Conservation (phyloP, 2,888 invertebrate species). For the Chaitophorus viminalis region DNA sequence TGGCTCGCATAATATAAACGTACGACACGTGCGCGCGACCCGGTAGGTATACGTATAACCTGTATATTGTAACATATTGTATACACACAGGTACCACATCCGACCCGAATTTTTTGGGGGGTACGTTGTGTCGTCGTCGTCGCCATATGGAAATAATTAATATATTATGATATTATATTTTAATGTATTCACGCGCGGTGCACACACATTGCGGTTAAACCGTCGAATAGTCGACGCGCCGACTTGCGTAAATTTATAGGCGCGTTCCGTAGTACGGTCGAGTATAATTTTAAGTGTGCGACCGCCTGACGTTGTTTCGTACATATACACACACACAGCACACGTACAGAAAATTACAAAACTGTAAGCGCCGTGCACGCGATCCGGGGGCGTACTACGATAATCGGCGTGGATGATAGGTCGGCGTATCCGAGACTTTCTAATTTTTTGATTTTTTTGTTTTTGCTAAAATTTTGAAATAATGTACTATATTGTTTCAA, state of each 20-base stretch:
- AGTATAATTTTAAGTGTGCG: too few relatives aligned
- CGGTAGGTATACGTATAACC: too few relatives aligned
- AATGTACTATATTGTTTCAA: too few relatives aligned
- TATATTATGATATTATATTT: too few relatives aligned
- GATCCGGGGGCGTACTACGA: conserved; percentile 27
- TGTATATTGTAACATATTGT: too few relatives aligned
- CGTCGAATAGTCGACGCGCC: background rate
- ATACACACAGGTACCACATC: too few relatives aligned
- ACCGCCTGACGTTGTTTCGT: too few relatives aligned
- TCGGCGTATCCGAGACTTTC: background rate
- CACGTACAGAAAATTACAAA: background rate
- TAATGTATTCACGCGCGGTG: too few relatives aligned
- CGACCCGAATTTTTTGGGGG: background rate
- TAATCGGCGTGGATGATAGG: background rate
- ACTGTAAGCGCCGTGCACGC: conserved; percentile 1
- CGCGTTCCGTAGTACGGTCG: conserved; percentile 27
- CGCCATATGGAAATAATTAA: too few relatives aligned
- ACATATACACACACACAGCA: too few relatives aligned
- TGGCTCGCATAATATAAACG: too few relatives aligned
- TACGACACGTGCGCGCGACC: background rate
- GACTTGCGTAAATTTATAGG: conserved; percentile 4
- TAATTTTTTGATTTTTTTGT: background rate
- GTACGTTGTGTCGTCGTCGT: background rate
- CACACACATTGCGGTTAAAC: background rate
- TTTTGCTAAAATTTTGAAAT: too few relatives aligned